A percentile compares a stretch with the other conserved stretches of the same genome.
phyloP scores from a whole-genome alignment of 2,888 invertebrate genomes.

The Acrobasis consociella region DNA sequence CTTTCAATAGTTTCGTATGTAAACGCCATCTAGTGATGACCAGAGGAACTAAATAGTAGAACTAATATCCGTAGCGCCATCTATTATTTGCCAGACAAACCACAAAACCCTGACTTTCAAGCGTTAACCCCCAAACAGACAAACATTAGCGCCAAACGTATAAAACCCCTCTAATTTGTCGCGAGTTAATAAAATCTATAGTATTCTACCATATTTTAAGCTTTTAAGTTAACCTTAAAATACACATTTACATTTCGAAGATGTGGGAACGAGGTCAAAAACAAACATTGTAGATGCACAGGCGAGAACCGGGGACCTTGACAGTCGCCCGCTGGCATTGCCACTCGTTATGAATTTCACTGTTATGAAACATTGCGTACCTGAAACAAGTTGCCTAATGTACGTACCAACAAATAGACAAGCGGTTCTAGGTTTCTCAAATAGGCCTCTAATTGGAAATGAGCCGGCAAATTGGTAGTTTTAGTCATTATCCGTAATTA shows the following conservation, averaged over 20 bases:
- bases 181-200: no score
- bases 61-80: no score
- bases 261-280: neutral
- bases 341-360: conserved; percentile 62
- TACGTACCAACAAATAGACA: conserved; percentile 13
- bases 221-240: no score
- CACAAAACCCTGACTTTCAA: no score
- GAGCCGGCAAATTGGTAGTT: neutral
- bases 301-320: conserved; percentile 39
- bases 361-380: conserved; percentile 59
- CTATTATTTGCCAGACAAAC: no score
- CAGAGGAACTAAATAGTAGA: no score
- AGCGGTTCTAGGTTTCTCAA: conserved; percentile 10
- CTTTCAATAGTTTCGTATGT: no score
- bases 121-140: no score
- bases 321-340: conserved; percentile 50
- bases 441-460: neutral
- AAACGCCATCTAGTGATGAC: no score
- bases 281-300: neutral
- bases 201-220: no score
- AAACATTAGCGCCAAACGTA: no score
- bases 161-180: no score
- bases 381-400: conserved; percentile 50
- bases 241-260: neutral
- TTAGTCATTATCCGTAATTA: neutral